These are phyloP conservation scores for Stigmatopora argus DNA, from an alignment of 2,113 vertebrate species.

Conservation along the genomic window DNA sequence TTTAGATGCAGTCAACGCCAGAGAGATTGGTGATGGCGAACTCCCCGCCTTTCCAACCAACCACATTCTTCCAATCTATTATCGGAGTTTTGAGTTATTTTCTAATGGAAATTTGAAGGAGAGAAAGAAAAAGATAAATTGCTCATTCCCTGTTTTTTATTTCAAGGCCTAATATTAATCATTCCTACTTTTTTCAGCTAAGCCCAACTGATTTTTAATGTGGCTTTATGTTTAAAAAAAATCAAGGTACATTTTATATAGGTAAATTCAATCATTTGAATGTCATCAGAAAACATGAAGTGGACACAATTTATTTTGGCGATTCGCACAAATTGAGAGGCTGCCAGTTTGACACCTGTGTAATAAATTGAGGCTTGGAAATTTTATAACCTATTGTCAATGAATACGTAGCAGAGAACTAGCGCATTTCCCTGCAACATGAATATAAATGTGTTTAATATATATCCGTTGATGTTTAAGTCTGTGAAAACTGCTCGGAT, in stretches of 20 bases:
- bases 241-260: too few relatives aligned
- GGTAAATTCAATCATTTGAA: too few relatives aligned
- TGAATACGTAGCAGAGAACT: too few relatives aligned
- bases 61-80: conserved; percentile 61
- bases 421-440: not conserved
- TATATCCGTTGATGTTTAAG: conserved; percentile 42
- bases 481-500: conserved; percentile 38
- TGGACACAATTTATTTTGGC: too few relatives aligned
- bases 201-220: too few relatives aligned
- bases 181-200: too few relatives aligned
- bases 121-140: conserved; percentile 52
- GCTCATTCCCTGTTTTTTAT: conserved; percentile 56
- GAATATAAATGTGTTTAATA: conserved; percentile 3
- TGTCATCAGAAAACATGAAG: too few relatives aligned
- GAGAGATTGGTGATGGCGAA: conserved; percentile 67
- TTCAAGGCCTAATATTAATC: conserved; percentile 32
- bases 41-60: conserved; percentile 51
- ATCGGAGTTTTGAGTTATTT: conserved; percentile 54
- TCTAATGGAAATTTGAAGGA: conserved; percentile 48
- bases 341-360: too few relatives aligned
- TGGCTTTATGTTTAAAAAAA: too few relatives aligned
- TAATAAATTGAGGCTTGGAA: too few relatives aligned
- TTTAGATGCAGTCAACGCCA: conserved; percentile 67
- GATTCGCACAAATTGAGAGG: too few relatives aligned
- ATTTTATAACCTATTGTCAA: too few relatives aligned